These are phyloP conservation scores for Eudyptes chrysolophus DNA, from an alignment of 2,113 vertebrate genomes.

Conservation along the genomic window DNA sequence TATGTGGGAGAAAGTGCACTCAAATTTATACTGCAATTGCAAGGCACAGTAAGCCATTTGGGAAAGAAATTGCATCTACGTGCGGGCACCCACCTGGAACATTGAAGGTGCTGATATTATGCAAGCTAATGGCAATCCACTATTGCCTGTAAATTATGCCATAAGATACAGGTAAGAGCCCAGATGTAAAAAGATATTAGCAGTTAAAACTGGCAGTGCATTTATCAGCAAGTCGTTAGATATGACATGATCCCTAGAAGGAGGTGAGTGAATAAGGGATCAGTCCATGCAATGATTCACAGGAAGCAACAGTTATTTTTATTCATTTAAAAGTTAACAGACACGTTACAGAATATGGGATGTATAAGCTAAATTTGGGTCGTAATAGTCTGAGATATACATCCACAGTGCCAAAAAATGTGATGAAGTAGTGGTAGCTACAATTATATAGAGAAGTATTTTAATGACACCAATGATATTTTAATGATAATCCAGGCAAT, in stretches of 20 bases:
- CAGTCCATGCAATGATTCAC: conserved; percentile 16
- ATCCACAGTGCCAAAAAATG: not conserved
- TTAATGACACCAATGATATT: not conserved
- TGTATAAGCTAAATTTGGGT: not conserved
- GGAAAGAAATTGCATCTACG: not conserved
- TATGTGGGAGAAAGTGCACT: conserved; percentile 48
- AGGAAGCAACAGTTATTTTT: conserved; percentile 38
- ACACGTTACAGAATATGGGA: not conserved
- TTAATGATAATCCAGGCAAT: not conserved
- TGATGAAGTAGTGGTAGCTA: not conserved
- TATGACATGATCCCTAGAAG: not conserved
- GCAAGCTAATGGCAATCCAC: not conserved
- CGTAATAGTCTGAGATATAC: not conserved
- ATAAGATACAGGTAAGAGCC: not conserved
- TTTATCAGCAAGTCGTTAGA: not conserved
- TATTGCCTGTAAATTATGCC: conserved; percentile 8
- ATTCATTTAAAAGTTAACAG: conserved; percentile 12
- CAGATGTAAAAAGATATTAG: not conserved
- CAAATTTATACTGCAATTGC: not conserved
- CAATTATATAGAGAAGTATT: not conserved
- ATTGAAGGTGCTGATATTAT: conserved; percentile 4
- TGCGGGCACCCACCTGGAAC: conserved; percentile 45
- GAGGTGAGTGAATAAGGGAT: not conserved
- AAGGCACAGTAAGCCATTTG: not conserved
- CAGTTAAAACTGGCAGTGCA: not conserved